Conservation (phyloP, 2,797 vertebrate genomes). For the Chelidonichthys spinosus region DNA sequence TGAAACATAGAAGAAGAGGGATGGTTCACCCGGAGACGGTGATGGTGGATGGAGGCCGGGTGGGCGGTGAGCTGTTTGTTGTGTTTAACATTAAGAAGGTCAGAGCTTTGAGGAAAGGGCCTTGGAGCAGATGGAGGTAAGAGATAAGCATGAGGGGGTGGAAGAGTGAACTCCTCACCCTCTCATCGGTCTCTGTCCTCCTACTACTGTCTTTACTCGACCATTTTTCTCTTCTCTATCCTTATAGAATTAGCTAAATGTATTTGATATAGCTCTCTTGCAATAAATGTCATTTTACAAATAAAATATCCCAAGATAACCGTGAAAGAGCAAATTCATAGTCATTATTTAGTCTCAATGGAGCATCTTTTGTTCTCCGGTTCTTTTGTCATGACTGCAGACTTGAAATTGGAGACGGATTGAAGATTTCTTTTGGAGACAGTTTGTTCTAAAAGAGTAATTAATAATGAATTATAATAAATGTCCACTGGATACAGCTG, state of each 20-base stretch:
- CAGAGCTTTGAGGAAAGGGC: constrained; percentile 72
- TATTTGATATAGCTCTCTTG: background rate
- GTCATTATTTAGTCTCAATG: background rate
- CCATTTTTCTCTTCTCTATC: constrained; percentile 22
- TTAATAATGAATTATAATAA: background rate
- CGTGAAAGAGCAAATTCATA: background rate
- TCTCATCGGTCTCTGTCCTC: constrained; percentile 55
- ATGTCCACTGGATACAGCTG: background rate
- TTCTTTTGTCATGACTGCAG: background rate
- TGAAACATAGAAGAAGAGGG: constrained; percentile 22
- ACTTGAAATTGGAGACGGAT: background rate
- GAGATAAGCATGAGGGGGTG: constrained; percentile 79
- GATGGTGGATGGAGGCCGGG: constrained; percentile 57
- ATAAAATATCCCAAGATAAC: background rate
- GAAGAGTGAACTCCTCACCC: constrained; percentile 73
- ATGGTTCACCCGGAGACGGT: constrained; percentile 40
- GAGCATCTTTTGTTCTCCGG: background rate
- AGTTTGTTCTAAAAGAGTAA: background rate
- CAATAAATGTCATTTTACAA: background rate
- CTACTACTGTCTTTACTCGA: constrained; percentile 31
- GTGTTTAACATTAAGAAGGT: constrained; percentile 74
- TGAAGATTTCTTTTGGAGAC: background rate
- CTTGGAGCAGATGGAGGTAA: constrained; percentile 74
- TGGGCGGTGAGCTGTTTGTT: constrained; percentile 73
- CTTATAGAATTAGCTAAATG: constrained; percentile 36